Evolutionary conservation across 2,113 vertebrate species (phyloP), one percentile per base, ranked within the genome.

Genomic region (Epinephelus cyanopodus): DNA sequence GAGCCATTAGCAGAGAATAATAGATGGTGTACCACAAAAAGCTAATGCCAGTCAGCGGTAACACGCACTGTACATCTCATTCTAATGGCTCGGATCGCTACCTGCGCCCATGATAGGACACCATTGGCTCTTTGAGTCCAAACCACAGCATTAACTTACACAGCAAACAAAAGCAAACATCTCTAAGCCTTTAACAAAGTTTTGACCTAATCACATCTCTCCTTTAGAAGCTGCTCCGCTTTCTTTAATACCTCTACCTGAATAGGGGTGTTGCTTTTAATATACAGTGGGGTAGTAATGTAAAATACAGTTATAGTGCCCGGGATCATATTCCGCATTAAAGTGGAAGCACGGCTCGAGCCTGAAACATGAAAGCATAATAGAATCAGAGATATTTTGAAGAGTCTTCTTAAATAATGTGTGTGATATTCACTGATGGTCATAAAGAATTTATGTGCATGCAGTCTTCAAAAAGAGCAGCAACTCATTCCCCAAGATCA

Each of bases 371-470:
- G 74, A 85, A 81, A 90, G 80, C 60, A 81, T 65, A 62, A 84
- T 61, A 79, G 73, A 86, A 79, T 89, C 73, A 70, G 81, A 71
- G 61, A 74, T 79, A 75, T 89, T 86, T 91, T 89, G 72, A 86
- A 80, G 67, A 81, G 57, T 79, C 74, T 90, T 89, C 85, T 86
- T 89, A 88, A 92, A 92, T 91, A 92, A 94, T 89, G 82, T 18
- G 73, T 87, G 78, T 77, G 86, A 89, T 85, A 90, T 88, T 91
- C 88, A 74, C 70, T 79, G 76, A 74, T 85, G 74, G 73, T 84
- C 85, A 89, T 93, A 77, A 91, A 92, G 89, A 90, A 92, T 94
- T 89, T 79, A 92, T 88, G 84, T 74, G 77, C 79, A 78, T 56
- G 84, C 87, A 70, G 77, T 83, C 91, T 92, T 88, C 61, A 85